A percentile compares a stretch with the other conserved stretches of the same genome.
phyloP scores from a whole-genome alignment of 2,888 invertebrate genomes.

The Cerceris ruficornis region DNA sequence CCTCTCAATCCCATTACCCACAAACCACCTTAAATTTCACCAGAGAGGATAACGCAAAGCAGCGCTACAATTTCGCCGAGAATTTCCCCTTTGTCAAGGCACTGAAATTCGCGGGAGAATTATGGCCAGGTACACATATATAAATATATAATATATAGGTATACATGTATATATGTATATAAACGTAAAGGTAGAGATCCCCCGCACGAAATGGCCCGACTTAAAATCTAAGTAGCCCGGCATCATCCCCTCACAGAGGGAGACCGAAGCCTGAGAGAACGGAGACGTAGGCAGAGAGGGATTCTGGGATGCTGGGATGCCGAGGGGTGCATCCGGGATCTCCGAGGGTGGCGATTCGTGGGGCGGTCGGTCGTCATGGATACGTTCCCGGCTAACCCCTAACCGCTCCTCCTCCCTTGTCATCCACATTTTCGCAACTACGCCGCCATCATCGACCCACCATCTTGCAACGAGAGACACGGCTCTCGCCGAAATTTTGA shows the following conservation, averaged over 20 bases:
- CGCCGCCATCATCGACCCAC: constrained; percentile 82
- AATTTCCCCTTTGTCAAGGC: constrained; percentile 40
- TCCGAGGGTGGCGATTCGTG: constrained; percentile 75
- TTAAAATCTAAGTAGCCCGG: constrained; percentile 69
- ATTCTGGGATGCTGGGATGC: constrained; percentile 67
- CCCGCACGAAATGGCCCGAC: constrained; percentile 59
- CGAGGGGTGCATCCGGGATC: constrained; percentile 77
- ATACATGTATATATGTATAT: too few relatives aligned
- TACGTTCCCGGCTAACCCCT: constrained; percentile 79
- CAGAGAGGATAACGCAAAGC: background rate
- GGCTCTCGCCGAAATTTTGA: constrained; percentile 64
- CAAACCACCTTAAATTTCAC: background rate
- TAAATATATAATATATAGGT: too few relatives aligned
- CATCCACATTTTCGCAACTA: constrained; percentile 71
- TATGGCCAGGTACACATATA: constrained; percentile 43
- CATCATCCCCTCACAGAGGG: constrained; percentile 51
- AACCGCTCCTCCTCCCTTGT: constrained; percentile 74
- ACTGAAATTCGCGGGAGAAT: constrained; percentile 49
- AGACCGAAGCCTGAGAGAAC: constrained; percentile 64
- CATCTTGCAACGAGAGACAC: constrained; percentile 76
- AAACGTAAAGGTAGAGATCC: constrained; percentile 22
- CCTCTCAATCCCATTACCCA: background rate
- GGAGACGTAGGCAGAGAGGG: constrained; percentile 19
- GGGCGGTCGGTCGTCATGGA: constrained; percentile 81
- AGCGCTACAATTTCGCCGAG: constrained; percentile 38